Conservation (phyloP, 2,113 vertebrate species). For the Orcinus orca region DNA sequence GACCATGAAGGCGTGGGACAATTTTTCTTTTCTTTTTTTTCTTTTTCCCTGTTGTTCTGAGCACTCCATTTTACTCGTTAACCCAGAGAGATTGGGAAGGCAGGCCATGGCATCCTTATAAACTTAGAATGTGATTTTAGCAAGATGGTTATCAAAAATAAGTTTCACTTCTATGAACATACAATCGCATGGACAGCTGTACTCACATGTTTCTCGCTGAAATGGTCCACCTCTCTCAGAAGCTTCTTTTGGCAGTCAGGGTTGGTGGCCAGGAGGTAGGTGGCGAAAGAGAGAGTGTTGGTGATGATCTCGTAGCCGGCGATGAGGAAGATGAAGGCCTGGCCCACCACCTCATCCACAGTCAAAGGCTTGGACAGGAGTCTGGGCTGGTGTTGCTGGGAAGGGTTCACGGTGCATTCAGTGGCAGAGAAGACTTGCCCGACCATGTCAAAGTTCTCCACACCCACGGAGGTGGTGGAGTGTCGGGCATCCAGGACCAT, state of each 20-base stretch:
- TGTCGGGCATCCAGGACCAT: constrained; percentile 88
- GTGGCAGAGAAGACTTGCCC: constrained; percentile 64
- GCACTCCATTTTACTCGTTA: background rate
- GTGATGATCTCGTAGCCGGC: constrained; percentile 94
- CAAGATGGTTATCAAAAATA: background rate
- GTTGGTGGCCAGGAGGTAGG: constrained; percentile 92
- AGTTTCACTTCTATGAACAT: background rate
- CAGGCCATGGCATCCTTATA: rapidly evolving
- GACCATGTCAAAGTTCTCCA: constrained; percentile 80
- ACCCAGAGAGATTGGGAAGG: background rate
- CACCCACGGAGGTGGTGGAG: constrained; percentile 60
- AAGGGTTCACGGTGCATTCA: background rate
- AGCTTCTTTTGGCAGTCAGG: constrained; percentile 88
- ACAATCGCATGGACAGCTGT: rapidly evolving
- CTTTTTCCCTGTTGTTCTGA: background rate
- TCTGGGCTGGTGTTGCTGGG: background rate
- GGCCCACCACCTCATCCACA: constrained; percentile 93
- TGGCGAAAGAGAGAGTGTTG: constrained; percentile 90
- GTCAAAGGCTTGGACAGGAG: constrained; percentile 81
- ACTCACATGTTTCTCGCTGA: constrained; percentile 90
- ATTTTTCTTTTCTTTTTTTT: too few species aligned
- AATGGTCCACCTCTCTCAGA: constrained; percentile 89
- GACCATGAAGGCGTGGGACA: rapidly evolving
- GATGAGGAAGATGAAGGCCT: constrained; percentile 92
- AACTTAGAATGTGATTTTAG: background rate